Evolutionary conservation across 1,140 invertebrate genomes (phyloP).

Genomic region (Andricus grossulariae): DNA sequence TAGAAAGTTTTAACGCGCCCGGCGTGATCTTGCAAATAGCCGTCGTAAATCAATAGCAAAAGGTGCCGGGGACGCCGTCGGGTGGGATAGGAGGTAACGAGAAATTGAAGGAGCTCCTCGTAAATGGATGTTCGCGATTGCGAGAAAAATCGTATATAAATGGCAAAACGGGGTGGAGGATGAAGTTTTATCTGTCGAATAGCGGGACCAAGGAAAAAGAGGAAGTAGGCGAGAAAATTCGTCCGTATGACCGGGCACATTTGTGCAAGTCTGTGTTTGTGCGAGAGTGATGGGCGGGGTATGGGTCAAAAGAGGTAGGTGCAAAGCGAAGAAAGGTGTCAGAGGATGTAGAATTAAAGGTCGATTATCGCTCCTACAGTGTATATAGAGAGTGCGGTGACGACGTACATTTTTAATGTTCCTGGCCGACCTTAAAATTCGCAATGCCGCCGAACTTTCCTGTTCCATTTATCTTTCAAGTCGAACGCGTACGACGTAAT

Average conservation of each 20-base stretch:
- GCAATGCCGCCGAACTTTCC: constrained; percentile 49
- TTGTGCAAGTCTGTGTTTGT: constrained; percentile 11
- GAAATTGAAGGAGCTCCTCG: constrained; percentile 68
- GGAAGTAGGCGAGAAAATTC: constrained; percentile 21
- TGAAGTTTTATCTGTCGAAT: constrained; percentile 65
- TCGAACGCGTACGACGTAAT: constrained; percentile 50
- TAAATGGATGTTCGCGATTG: constrained; percentile 72
- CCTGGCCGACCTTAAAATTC: constrained; percentile 49
- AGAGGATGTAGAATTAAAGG: constrained; percentile 22
- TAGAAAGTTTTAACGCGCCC: constrained; percentile 68
- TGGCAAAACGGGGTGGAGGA: constrained; percentile 56
- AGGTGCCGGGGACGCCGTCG: constrained; percentile 33
- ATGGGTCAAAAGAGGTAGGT: constrained; percentile 3
- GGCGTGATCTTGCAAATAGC: constrained; percentile 72
- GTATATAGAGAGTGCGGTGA: constrained; percentile 34
- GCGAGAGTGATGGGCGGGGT: constrained; percentile 22
- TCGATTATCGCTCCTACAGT: constrained; percentile 14
- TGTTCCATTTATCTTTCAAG: constrained; percentile 60
- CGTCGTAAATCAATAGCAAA: constrained; percentile 70
- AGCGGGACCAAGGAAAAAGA: constrained; percentile 32
- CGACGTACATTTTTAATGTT: constrained; percentile 33
- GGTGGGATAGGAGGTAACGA: constrained; percentile 59
- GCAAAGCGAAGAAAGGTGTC: constrained; percentile 52
- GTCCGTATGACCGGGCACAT: constrained; percentile 17
- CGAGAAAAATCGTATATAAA: constrained; percentile 73